These are phyloP conservation scores for Helobdella robusta DNA, from an alignment of 2,888 invertebrate genomes.

Conservation along the genomic window DNA sequence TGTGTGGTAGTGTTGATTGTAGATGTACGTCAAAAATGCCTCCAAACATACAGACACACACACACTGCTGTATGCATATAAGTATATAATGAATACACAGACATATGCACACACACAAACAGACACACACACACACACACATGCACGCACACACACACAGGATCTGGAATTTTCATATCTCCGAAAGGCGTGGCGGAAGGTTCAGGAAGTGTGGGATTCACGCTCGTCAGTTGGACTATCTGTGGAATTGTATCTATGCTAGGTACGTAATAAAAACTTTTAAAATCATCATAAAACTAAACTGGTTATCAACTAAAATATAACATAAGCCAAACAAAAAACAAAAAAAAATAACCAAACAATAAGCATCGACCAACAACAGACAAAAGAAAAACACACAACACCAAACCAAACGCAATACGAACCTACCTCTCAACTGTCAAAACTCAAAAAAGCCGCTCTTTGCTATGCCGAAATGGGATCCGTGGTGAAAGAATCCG, in stretches of 20 bases:
- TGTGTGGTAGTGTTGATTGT: no score
- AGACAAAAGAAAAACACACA: not conserved
- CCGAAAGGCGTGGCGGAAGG: conserved; percentile 78
- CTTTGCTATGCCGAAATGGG: conserved; percentile 60
- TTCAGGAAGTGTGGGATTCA: conserved; percentile 82
- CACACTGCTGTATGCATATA: no score
- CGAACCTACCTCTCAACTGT: not conserved
- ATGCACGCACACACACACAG: no score
- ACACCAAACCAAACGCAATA: not conserved
- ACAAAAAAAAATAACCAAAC: no score
- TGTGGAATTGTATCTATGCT: conserved; percentile 81
- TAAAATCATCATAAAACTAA: not conserved
- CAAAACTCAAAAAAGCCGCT: conserved; percentile 19
- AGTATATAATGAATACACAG: no score
- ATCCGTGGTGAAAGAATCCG: conserved; percentile 66
- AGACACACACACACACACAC: no score
- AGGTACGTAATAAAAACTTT: conserved; percentile 65
- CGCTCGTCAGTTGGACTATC: conserved; percentile 85
- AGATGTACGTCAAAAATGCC: no score
- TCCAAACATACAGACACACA: no score
- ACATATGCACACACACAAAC: no score
- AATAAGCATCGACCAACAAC: no score
- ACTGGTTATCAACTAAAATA: no score
- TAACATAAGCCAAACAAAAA: no score
- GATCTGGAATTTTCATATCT: conserved; percentile 96